Base-by-base conservation (phyloP, 2,113 vertebrate species). In the Onychostruthus taczanowskii region DNA sequence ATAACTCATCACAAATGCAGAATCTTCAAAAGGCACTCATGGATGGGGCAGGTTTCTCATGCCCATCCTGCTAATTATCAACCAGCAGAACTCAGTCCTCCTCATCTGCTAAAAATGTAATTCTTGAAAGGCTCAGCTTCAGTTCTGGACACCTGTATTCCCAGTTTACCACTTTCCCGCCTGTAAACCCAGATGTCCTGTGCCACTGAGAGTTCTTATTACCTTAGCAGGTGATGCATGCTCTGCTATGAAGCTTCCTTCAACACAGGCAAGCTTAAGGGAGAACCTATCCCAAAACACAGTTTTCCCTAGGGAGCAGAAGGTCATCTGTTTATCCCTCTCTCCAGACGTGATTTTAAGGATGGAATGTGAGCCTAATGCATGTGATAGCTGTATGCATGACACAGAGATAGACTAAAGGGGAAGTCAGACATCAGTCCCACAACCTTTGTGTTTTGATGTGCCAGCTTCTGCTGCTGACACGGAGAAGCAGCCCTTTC, bases 111-210 rank as follows among this genome's bases (percentile, higher is more conserved):
- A 59, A 78, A 90, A 69, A 84, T 31, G 8, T 19, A 66, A 33
- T 27, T 61, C 64, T 95, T 90, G 53, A 92, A 93, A 90, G 53
- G 31, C 30, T 92, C 76, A 20, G 41, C 46, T 84, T 90, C 47
- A 31, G 52, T 53, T 47, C 75, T 92, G 80, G 66, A 78, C 76
- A 89, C 77, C 77, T 95, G 90, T 89, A 95, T 93, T 93, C 83
- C 89, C 91, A 94, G 81, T 27, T 52, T 50, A 69, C 59, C 43
- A n/a, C 20, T 87, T 81, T 55, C 13, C 12, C 90, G 17, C 23
- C 75, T 21, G 12, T 33, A 64, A 90, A 78, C 49, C 69, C 84
- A 95, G 74, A 82, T 77, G 46, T 77, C n/a, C 43, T 76, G 41
- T 62, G 72, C 59, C 11, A 1, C 26, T 64, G 46, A 69, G 84